Evolutionary conservation across 2,888 invertebrate species (phyloP).

Genomic region (Stenchaetothrips biformis): DNA sequence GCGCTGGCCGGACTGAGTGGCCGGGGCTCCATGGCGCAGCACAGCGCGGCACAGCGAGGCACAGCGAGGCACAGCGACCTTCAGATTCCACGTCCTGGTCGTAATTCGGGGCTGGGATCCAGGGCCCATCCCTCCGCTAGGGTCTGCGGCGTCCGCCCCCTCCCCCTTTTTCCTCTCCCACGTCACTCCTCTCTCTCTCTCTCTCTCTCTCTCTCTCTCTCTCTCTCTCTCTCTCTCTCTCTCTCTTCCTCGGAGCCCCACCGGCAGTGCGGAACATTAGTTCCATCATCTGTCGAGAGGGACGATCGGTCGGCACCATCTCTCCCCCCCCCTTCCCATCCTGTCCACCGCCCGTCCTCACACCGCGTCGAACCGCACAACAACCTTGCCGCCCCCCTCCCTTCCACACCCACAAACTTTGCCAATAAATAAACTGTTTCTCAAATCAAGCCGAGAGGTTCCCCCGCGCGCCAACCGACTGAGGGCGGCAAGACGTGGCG

Average conservation of each 20-base stretch:
- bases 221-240: too few species aligned
- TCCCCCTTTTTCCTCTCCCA: too few species aligned
- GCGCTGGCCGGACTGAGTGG: too few species aligned
- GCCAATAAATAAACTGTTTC: slow-evolving; percentile 23
- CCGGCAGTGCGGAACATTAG: slow-evolving; percentile 19
- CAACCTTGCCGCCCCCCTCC: neutral
- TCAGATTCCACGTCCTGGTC: slow-evolving; percentile 16
- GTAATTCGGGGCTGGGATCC: slow-evolving; percentile 19
- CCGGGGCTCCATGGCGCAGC: too few species aligned
- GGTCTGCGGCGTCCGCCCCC: neutral
- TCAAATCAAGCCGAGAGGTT: slow-evolving; percentile 12
- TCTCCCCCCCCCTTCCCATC: neutral
- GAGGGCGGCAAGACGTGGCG: too few species aligned
- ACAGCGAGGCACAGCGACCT: neutral
- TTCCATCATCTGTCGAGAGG: slow-evolving; percentile 23
- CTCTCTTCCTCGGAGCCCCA: neutral
- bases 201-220: too few species aligned
- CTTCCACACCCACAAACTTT: neutral
- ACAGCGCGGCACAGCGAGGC: too few species aligned
- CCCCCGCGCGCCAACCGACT: neutral
- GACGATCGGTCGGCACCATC: neutral
- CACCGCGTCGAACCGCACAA: neutral
- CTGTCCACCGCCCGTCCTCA: neutral
- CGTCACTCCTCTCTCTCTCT: too few species aligned
- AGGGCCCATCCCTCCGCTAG: neutral